Conservation (phyloP, 2,888 invertebrate species). For the Eupithecia insigniata region DNA sequence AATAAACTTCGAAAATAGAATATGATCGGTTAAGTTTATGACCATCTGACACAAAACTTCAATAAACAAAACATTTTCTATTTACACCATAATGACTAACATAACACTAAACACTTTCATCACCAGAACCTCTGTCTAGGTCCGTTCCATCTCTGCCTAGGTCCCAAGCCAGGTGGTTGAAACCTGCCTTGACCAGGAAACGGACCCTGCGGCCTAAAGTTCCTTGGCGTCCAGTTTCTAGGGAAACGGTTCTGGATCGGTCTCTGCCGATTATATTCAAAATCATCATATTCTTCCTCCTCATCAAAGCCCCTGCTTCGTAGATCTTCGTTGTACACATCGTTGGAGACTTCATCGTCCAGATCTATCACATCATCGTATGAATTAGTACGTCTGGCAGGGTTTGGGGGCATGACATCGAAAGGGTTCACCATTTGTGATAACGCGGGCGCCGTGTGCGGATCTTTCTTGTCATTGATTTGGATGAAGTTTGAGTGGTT, state of each 20-base stretch:
- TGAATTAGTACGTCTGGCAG: constrained; percentile 39
- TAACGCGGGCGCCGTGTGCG: constrained; percentile 56
- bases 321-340: constrained; percentile 64
- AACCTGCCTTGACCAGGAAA: constrained; percentile 44
- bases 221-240: constrained; percentile 72
- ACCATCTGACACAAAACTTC: too few relatives aligned
- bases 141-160: constrained; percentile 71
- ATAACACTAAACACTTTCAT: constrained; percentile 44
- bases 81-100: constrained; percentile 10
- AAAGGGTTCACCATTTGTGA: constrained; percentile 68
- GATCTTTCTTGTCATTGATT: constrained; percentile 58
- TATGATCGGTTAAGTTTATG: too few relatives aligned
- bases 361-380: constrained; percentile 40
- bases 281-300: constrained; percentile 57
- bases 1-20: too few relatives aligned
- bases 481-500: constrained; percentile 58
- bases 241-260: constrained; percentile 69
- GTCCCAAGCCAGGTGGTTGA: constrained; percentile 68
- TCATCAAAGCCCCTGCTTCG: constrained; percentile 53
- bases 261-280: constrained; percentile 57
- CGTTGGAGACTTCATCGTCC: constrained; percentile 52
- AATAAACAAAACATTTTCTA: neutral
- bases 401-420: constrained; percentile 69
- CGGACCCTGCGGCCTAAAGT: constrained; percentile 55
- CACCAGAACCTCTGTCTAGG: constrained; percentile 80